Conservation (phyloP, 2,888 invertebrate species). For the Ephialtes manifestator region DNA sequence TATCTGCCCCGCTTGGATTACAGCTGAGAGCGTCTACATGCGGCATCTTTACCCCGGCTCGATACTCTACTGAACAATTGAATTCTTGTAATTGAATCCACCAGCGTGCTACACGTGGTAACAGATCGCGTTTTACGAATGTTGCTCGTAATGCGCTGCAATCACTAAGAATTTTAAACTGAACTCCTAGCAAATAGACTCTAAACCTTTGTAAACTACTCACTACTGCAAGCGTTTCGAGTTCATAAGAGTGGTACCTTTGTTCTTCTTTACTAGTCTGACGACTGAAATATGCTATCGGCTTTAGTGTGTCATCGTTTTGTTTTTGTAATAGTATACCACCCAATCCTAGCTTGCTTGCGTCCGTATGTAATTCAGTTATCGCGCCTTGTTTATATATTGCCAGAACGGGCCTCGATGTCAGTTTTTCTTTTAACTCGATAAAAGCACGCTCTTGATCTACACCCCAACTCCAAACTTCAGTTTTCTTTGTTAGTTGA, state of each 20-base stretch:
- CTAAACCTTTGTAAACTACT: conserved; percentile 78
- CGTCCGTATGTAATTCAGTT: conserved; percentile 78
- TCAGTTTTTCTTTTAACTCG: no score
- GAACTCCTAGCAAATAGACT: conserved; percentile 77
- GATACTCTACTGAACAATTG: conserved; percentile 69
- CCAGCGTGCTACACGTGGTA: conserved; percentile 45
- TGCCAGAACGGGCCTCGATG: no score
- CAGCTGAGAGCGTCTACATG: no score
- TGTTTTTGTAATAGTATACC: conserved; percentile 66
- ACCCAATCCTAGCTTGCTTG: conserved; percentile 73
- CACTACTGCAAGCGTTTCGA: conserved; percentile 81
- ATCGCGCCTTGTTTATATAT: conserved; percentile 15
- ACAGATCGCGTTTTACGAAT: background rate
- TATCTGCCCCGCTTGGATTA: background rate
- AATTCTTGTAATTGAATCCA: no score
- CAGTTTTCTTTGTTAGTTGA: no score
- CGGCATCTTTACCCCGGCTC: no score
- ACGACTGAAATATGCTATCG: conserved; percentile 78
- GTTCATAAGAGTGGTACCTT: conserved; percentile 80
- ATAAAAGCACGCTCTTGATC: no score
- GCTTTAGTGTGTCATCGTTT: conserved; percentile 28
- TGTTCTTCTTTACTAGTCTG: conserved; percentile 78
- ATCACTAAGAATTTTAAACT: conserved; percentile 71
- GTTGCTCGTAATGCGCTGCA: conserved; percentile 41
- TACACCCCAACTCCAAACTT: no score